These are phyloP conservation scores for Brenthis daphne DNA, from an alignment of 2,888 invertebrate genomes.

Conservation along the genomic window DNA sequence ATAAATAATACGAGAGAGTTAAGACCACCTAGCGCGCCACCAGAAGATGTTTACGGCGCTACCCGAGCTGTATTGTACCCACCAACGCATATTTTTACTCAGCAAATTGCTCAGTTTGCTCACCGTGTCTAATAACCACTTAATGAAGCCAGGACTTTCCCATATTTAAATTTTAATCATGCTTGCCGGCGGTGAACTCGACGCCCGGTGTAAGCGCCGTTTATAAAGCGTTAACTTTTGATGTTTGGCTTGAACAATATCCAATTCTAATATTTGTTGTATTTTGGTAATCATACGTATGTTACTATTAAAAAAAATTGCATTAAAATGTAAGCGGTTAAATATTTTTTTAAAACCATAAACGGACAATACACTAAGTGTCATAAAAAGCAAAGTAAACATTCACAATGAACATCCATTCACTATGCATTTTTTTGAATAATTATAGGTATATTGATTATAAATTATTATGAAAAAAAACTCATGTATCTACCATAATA, in stretches of 20 bases:
- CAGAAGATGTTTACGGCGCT: slow-evolving; percentile 70
- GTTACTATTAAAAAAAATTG: too few species aligned
- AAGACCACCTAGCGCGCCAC: slow-evolving; percentile 79
- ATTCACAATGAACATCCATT: too few species aligned
- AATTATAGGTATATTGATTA: too few species aligned
- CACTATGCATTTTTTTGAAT: too few species aligned
- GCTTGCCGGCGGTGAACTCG: slow-evolving; percentile 29
- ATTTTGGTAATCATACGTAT: too few species aligned
- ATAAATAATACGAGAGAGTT: slow-evolving; percentile 80
- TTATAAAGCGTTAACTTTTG: slow-evolving; percentile 29
- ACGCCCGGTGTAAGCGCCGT: slow-evolving; percentile 31
- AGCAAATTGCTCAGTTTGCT: slow-evolving; percentile 78
- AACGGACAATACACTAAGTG: too few species aligned
- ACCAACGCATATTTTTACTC: slow-evolving; percentile 79
- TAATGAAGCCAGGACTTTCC: slow-evolving; percentile 65
- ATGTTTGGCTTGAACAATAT: slow-evolving; percentile 3
- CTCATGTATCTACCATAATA: neutral
- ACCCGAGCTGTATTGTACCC: slow-evolving; percentile 71
- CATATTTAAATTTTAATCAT: slow-evolving; percentile 46
- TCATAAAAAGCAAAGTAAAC: too few species aligned
- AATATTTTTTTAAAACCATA: too few species aligned
- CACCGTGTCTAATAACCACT: slow-evolving; percentile 77
- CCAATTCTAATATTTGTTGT: too few species aligned
- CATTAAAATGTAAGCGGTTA: too few species aligned
- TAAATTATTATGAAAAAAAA: too few species aligned